Conservation (phyloP, 1,140 invertebrate species). For the Plodia interpunctella region DNA sequence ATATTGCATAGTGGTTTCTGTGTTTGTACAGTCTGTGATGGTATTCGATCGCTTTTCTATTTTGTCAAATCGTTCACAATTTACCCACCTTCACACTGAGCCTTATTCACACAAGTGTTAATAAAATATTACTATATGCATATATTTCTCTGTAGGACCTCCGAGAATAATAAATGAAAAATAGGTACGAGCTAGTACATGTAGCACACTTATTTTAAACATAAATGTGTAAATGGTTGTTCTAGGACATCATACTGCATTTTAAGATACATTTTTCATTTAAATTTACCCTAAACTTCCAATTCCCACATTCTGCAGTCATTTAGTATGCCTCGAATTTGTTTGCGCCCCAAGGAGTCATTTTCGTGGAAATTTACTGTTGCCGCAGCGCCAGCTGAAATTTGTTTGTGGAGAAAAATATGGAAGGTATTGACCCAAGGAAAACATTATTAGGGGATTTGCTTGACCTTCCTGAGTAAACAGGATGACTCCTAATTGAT, state of each 20-base stretch:
- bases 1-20: not conserved
- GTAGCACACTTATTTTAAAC: too few species aligned
- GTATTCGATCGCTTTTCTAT: not conserved
- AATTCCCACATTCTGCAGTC: slow-evolving; percentile 4
- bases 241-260: not conserved
- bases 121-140: too few species aligned
- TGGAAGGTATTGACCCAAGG: slow-evolving; percentile 17
- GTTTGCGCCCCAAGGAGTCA: slow-evolving; percentile 20
- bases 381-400: slow-evolving; percentile 9
- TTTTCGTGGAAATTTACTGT: slow-evolving; percentile 24
- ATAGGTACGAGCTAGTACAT: too few species aligned
- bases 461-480: slow-evolving; percentile 7
- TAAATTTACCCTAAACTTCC: slow-evolving; percentile 4
- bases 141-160: too few species aligned
- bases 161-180: too few species aligned
- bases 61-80: too few species aligned
- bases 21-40: slow-evolving; percentile 1
- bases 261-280: slow-evolving; percentile 5
- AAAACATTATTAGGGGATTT: slow-evolving; percentile 19
- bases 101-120: too few species aligned
- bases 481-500: not conserved
- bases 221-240: not conserved
- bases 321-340: slow-evolving; percentile 22
- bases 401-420: slow-evolving; percentile 23
- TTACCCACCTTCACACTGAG: too few species aligned